A percentile compares a stretch with the other conserved stretches of the same genome.
Conservation (phyloP, 2,888 invertebrate species). For the Notodonta ziczac region DNA sequence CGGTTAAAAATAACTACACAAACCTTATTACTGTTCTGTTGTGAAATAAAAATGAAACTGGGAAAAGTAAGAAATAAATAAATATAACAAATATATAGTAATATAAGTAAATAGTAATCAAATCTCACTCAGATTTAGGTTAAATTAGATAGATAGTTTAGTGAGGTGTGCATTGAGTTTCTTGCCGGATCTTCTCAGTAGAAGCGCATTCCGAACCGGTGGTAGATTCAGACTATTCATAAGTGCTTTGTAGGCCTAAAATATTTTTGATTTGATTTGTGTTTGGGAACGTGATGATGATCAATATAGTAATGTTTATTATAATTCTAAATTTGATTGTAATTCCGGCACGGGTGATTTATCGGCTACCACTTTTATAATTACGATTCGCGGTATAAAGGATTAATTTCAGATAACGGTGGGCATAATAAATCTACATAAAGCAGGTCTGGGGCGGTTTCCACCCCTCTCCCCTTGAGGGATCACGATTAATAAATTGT, state of each 20-base stretch:
- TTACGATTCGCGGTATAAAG: background rate
- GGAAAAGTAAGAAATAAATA: background rate
- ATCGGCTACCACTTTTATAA: background rate
- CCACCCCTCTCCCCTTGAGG: background rate
- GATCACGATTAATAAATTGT: slow-evolving; percentile 6
- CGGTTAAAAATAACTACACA: background rate
- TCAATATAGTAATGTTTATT: too few species aligned
- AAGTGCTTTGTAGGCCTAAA: too few species aligned
- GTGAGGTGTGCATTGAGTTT: too few species aligned
- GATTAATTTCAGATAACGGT: slow-evolving; percentile 40
- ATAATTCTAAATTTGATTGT: background rate
- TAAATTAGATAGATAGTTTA: too few species aligned
- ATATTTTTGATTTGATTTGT: too few species aligned
- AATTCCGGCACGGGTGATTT: slow-evolving; percentile 1
- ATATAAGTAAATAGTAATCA: too few species aligned
- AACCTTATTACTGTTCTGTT: background rate
- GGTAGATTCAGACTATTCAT: too few species aligned
- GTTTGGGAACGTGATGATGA: background rate
- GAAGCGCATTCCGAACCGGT: too few species aligned
- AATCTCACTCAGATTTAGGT: too few species aligned
- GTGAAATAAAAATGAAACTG: too few species aligned
- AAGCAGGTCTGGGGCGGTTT: slow-evolving; percentile 1
- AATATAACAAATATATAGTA: too few species aligned
- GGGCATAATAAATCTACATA: slow-evolving; percentile 24
- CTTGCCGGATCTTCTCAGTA: too few species aligned